These are phyloP conservation scores for Conus betulinus DNA, from an alignment of 1,140 invertebrate genomes.

Conservation along the genomic window DNA sequence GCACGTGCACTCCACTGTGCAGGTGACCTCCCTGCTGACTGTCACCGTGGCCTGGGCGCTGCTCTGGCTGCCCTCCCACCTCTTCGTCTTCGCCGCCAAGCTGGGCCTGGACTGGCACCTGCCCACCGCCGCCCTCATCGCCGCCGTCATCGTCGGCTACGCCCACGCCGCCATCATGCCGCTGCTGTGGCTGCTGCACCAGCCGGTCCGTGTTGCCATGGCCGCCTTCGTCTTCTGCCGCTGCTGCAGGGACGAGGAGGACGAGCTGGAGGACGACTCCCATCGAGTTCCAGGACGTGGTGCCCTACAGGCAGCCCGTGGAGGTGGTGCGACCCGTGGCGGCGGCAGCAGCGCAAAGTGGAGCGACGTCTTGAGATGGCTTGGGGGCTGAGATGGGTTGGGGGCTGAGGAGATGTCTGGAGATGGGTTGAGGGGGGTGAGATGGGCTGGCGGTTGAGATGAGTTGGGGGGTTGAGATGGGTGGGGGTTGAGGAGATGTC, in stretches of 20 bases:
- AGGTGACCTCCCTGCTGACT: slow-evolving; percentile 28
- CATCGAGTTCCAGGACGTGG: slow-evolving; percentile 22
- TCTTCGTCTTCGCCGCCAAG: slow-evolving; percentile 22
- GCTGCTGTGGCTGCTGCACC: slow-evolving; percentile 37
- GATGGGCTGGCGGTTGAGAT: too few relatives aligned
- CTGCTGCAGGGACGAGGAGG: slow-evolving; percentile 3
- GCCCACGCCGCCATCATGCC: slow-evolving; percentile 35
- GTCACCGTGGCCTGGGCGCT: slow-evolving; percentile 17
- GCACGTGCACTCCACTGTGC: neutral
- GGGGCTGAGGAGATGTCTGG: too few relatives aligned
- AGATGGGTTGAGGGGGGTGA: too few relatives aligned
- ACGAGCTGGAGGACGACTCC: neutral
- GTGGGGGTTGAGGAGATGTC: too few relatives aligned
- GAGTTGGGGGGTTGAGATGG: too few relatives aligned
- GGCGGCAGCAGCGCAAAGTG: neutral
- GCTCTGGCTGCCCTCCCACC: slow-evolving; percentile 34
- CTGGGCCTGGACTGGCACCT: slow-evolving; percentile 23
- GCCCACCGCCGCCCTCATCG: neutral
- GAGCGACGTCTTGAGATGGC: neutral
- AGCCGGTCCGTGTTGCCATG: neutral
- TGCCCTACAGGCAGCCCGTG: neutral
- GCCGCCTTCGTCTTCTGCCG: slow-evolving; percentile 21
- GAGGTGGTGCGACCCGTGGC: neutral
- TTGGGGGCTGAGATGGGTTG: too few relatives aligned
- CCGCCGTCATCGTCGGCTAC: slow-evolving; percentile 29